phyloP scores from a whole-genome alignment of 2,888 invertebrate species.

The Macroteleia sp. region DNA sequence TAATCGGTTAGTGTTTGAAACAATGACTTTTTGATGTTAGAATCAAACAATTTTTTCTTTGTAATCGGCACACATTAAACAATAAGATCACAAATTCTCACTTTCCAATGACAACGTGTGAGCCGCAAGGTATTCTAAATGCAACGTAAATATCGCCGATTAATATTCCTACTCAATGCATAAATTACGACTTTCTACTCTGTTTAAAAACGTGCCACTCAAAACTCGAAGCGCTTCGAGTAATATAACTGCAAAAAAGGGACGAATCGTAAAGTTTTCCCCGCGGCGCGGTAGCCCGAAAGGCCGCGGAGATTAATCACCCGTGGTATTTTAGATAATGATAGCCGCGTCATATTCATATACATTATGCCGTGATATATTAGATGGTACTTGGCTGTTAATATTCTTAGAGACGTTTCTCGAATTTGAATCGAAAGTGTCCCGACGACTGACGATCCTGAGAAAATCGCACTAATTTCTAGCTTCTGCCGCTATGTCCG shows the following conservation, averaged over 20 bases:
- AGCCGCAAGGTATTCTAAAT: no score
- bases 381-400: constrained; percentile 65
- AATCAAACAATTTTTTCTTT: no score
- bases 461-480: constrained; percentile 39
- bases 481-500: constrained; percentile 5
- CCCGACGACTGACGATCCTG: constrained; percentile 16
- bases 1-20: no score
- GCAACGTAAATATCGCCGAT: no score
- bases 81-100: no score
- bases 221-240: not conserved
- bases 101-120: no score
- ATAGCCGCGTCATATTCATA: constrained; percentile 69
- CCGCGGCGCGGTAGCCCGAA: constrained; percentile 56
- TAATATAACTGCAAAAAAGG: not conserved
- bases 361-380: constrained; percentile 70
- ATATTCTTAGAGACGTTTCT: constrained; percentile 63
- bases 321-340: constrained; percentile 72
- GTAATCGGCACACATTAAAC: no score
- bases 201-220: constrained; percentile 5
- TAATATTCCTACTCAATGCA: not conserved
- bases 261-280: not conserved
- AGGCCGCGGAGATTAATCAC: constrained; percentile 71
- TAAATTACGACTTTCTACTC: constrained; percentile 14
- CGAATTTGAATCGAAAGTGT: constrained; percentile 21
- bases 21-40: no score